Base-by-base conservation (phyloP, 2,113 vertebrate genomes). In the Ceratotherium simum region DNA sequence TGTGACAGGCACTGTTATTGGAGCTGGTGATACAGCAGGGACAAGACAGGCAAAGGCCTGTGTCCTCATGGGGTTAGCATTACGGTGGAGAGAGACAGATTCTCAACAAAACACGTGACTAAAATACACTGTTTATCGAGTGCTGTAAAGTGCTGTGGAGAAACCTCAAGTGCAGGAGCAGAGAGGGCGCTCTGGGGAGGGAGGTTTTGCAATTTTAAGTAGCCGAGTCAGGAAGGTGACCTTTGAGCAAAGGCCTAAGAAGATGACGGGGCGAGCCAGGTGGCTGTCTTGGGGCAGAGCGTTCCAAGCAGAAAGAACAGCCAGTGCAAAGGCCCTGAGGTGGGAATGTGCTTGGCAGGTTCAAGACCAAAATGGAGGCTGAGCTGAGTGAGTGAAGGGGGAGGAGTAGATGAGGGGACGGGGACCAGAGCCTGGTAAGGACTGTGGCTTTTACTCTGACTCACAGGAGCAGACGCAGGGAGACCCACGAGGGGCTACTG, bases 131-230 rank as follows among this genome's bases (percentile, higher is more conserved):
- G 51, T 10, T 72, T 25, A 1, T 6, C 64, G 46, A 73, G 2
- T 51, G 81, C 54, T 11, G 3, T 7, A 17, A 3, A 23, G 21
- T n/a, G 58, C 75, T 29, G 7, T 1, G 0, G 88, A 8, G 82
- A 33, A 46, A 9, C 11, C 7, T 2, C 10, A 12, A 6, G 18
- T 3, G 16, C 36, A 54, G 31, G 17, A 20, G 42, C 14, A 8
- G 70, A 27, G 7, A 31, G 18, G 27, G 60, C 5, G 31, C 0
- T 0, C 33, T 5, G 0, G 64, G 21, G 42, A 25, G 58, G 56
- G 42, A 31, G 2, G 67, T 42, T 16, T 42, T 65, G 65, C 9
- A 2, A 0, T 84, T 73, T 58, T 8, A 42, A 67, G 39, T 3
- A 65, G 36, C 84, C 13, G 25, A 58, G 11, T 51, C 90, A 29